A percentile compares a stretch with the other conserved stretches of the same genome.
Conservation (phyloP, 2,888 invertebrate genomes). For the Epinotia brunnichana region DNA sequence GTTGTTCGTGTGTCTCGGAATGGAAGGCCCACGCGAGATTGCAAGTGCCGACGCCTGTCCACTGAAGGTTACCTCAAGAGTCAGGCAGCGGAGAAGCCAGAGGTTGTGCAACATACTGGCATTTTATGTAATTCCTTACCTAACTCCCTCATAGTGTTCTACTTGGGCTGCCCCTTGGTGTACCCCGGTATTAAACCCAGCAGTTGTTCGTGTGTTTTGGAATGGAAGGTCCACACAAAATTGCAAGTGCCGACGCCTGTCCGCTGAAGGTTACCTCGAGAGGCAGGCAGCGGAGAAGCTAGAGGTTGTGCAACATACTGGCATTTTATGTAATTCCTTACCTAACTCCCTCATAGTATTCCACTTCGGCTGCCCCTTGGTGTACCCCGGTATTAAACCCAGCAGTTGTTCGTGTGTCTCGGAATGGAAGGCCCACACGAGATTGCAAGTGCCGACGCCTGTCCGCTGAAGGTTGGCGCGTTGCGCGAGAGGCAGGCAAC, state of each 20-base stretch:
- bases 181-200: conserved; percentile 94
- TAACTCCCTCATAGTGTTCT: conserved; percentile 95
- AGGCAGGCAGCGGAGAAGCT: conserved; percentile 96
- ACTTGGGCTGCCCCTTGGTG: conserved; percentile 92
- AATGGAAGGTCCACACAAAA: conserved; percentile 99
- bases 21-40: conserved; percentile 99
- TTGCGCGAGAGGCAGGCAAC: conserved; percentile 96
- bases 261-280: conserved; percentile 92
- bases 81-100: conserved; percentile 96
- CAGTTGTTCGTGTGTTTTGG: conserved; percentile 98
- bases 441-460: conserved; percentile 94
- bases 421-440: conserved; percentile 99
- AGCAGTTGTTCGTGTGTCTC: conserved; percentile 98
- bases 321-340: conserved; percentile 52
- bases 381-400: conserved; percentile 93
- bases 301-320: conserved; percentile 90
- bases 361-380: conserved; percentile 95
- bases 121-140: conserved; percentile 67
- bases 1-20: conserved; percentile 98
- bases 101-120: conserved; percentile 87
- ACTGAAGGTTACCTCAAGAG: conserved; percentile 93
- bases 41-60: conserved; percentile 93
- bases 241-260: conserved; percentile 95
- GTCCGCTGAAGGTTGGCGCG: conserved; percentile 92
- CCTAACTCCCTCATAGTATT: conserved; percentile 94